These are phyloP conservation scores for Drymodes brunneopygia DNA, from an alignment of 2,113 vertebrate species.

Conservation along the genomic window DNA sequence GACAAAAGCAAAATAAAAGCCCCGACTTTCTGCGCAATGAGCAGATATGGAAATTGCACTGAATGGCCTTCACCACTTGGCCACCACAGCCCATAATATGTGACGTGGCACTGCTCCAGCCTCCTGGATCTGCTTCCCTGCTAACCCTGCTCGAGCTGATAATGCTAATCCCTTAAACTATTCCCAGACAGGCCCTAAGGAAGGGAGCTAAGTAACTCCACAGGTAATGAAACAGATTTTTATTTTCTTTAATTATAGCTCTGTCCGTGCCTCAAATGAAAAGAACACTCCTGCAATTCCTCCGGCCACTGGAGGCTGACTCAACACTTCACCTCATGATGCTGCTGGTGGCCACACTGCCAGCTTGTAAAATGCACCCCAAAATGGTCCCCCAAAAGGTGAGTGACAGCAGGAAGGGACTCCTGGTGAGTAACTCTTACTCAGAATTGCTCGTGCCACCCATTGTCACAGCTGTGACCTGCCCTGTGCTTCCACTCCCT, in stretches of 20 bases:
- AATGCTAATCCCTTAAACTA: background rate
- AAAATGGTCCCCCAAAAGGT: accelerated
- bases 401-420: background rate
- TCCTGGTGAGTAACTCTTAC: background rate
- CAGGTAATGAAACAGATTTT: conserved; percentile 44
- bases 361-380: background rate
- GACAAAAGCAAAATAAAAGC: background rate
- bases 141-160: background rate
- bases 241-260: conserved; percentile 44
- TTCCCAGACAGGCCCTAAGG: conserved; percentile 11
- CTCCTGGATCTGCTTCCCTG: background rate
- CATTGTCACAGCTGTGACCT: background rate
- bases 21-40: background rate
- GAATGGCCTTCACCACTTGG: background rate
- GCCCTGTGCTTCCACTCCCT: background rate
- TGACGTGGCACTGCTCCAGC: background rate
- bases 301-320: conserved; percentile 14
- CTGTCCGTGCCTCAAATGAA: background rate
- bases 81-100: background rate
- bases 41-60: background rate
- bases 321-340: conserved; percentile 10
- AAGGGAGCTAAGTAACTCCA: conserved; percentile 1
- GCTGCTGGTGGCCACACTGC: conserved; percentile 28
- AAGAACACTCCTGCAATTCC: conserved; percentile 8
- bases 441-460: background rate